These are phyloP conservation scores for Diachrysia chrysitis DNA, from an alignment of 2,888 invertebrate species.

Conservation along the genomic window DNA sequence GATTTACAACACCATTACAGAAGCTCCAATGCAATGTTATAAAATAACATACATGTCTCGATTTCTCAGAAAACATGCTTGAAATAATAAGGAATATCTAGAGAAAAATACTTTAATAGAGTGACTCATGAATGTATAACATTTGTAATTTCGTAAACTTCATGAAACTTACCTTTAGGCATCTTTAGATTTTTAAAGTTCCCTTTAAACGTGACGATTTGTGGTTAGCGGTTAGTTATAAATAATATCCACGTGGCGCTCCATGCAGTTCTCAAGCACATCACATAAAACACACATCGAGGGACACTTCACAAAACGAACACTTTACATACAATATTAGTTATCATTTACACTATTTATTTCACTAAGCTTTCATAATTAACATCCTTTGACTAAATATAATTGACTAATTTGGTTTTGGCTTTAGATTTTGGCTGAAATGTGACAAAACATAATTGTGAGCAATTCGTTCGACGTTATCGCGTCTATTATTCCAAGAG, in stretches of 20 bases:
- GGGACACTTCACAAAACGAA: conserved; percentile 56
- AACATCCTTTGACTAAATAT: conserved; percentile 60
- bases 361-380: conserved; percentile 58
- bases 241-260: conserved; percentile 65
- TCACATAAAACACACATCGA: conserved; percentile 71
- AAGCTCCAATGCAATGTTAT: too few relatives aligned
- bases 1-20: too few relatives aligned
- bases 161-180: conserved; percentile 79
- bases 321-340: conserved; percentile 55
- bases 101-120: conserved; percentile 40
- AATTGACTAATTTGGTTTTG: conserved; percentile 70
- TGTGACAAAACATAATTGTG: conserved; percentile 33
- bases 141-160: conserved; percentile 15
- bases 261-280: conserved; percentile 75
- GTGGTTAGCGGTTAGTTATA: conserved; percentile 72
- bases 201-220: conserved; percentile 64
- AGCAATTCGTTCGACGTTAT: conserved; percentile 45
- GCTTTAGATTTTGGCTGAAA: conserved; percentile 73
- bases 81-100: conserved; percentile 14
- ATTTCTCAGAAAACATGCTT: conserved; percentile 11
- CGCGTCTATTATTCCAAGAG: conserved; percentile 27
- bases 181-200: conserved; percentile 69
- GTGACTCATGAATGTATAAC: conserved; percentile 13
- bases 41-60: conserved; percentile 15
- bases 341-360: conserved; percentile 52